Base-by-base conservation (phyloP, 2,888 invertebrate species). In the Vandiemenella viatica region DNA sequence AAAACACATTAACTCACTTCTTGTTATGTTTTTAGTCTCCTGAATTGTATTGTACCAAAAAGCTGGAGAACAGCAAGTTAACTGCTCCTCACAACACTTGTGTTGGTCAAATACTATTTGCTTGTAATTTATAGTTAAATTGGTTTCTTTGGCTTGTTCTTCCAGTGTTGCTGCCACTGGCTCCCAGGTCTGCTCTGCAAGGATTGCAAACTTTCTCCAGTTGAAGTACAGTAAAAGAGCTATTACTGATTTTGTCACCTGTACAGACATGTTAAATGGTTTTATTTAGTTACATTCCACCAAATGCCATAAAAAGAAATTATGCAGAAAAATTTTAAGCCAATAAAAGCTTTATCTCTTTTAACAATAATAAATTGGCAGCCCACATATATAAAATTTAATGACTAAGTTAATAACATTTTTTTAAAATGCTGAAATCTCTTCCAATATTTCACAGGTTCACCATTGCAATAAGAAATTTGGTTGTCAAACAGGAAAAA, bases 221-320 rank as follows among this genome's bases (percentile, higher is more conserved):
- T 84, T 79, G 71, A 89, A 93, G 69, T 93, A 87, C 50, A 80
- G 75, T 60, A 98, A 71, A 51, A 97, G 73, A 1, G 95, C 83
- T 65, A 97, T 80, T 59, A 96, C 83, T 43, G 95, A 95, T 70
- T 93, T 92, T 51, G 89, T 90, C 55, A 95, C 91, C 82, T 90
- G 67, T 43, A 70, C 69, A 20, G n/a, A 37, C 22, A 40, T n/a
- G n/a, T n/a, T n/a, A n/a, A n/a, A n/a, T n/a, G n/a, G n/a, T n/a
- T n/a, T n/a, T n/a, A 21, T 16, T 45, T 44, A 48, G 37, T 19
- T 18, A 48, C 15, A 26, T 15, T 26, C 16, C 23, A 20, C 37
- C n/a, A 32, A 32, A 32, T 10, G n/a, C 43, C 8, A 20, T 16
- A 17, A 43, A 8, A 20, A 19, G 21, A 43, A n/a, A n/a, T n/a